A percentile compares a stretch with the other conserved stretches of the same genome.
Evolutionary conservation across 30 jellyfish, hydroid and myxozoan genomes (phyloP).

Genomic region (Clytia hemisphaerica): DNA sequence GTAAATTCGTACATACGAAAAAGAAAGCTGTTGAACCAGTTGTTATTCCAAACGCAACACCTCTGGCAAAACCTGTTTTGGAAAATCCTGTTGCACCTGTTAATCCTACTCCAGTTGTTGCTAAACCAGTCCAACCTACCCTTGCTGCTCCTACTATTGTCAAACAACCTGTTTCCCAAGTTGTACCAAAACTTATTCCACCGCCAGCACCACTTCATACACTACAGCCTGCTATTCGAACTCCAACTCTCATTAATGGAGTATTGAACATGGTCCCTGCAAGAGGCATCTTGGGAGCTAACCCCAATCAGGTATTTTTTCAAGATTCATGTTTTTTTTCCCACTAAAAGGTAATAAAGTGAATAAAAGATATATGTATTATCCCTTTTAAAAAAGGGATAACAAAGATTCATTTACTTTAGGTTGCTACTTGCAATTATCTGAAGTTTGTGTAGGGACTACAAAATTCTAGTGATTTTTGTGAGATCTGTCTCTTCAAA

Average conservation of each 20-base stretch:
- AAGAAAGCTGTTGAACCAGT: constrained; percentile 34
- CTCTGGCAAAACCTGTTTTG: neutral
- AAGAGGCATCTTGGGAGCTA: too few relatives aligned
- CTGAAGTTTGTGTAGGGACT: too few relatives aligned
- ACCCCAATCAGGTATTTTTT: too few relatives aligned
- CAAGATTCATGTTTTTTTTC: too few relatives aligned
- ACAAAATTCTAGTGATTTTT: too few relatives aligned
- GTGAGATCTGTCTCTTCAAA: too few relatives aligned
- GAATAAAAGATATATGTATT: too few relatives aligned
- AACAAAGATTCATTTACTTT: too few relatives aligned
- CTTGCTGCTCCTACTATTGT: neutral
- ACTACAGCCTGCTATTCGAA: neutral
- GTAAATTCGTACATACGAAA: constrained; percentile 61
- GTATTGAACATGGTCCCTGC: too few relatives aligned
- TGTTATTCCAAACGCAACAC: constrained; percentile 25
- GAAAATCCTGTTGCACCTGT: neutral
- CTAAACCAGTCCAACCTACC: neutral
- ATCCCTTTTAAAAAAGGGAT: too few relatives aligned
- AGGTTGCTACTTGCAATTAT: too few relatives aligned
- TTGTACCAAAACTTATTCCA: neutral
- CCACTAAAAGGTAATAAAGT: too few relatives aligned
- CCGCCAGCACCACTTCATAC: neutral
- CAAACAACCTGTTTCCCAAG: neutral
- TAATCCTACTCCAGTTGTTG: neutral
- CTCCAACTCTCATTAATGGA: neutral